Percentiles rank a stretch among this genome's conserved stretches.
phyloP scores from a whole-genome alignment of 2,888 invertebrate species.

The Rotaria macrura region DNA sequence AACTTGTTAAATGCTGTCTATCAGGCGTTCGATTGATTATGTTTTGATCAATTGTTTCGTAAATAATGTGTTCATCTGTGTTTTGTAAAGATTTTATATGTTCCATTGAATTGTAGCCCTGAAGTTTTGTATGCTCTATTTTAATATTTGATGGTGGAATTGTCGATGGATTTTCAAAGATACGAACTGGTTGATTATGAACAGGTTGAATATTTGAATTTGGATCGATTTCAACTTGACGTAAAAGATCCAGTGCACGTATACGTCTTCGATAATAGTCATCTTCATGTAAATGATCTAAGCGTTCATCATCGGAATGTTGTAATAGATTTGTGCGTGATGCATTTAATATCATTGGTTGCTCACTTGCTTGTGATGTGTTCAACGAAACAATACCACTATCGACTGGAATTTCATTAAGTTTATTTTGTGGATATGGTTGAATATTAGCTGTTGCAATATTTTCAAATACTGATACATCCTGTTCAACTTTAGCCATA shows the following conservation, averaged over 20 bases:
- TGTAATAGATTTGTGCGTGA: not conserved
- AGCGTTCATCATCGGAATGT: not conserved
- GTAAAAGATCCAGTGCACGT: not conserved
- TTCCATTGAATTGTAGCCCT: not conserved
- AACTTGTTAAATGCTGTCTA: not conserved
- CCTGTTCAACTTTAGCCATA: conserved; percentile 19
- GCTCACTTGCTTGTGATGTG: conserved; percentile 6
- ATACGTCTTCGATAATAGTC: not conserved
- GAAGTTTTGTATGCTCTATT: not conserved
- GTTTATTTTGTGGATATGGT: not conserved
- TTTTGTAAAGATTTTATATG: not conserved
- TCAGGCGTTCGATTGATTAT: not conserved
- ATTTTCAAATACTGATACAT: not conserved
- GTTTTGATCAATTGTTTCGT: not conserved
- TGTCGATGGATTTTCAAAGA: not conserved
- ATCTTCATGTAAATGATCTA: not conserved
- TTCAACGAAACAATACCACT: not conserved
- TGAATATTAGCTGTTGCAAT: not conserved
- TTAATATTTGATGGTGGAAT: not conserved
- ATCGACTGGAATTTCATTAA: not conserved
- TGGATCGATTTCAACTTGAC: not conserved
- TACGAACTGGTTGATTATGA: not conserved
- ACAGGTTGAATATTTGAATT: not conserved
- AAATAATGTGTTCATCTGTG: not conserved
- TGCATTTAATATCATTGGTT: not conserved